Evolutionary conservation across 2,888 invertebrate genomes (phyloP).

Genomic region (Cylindroiulus punctatus): DNA sequence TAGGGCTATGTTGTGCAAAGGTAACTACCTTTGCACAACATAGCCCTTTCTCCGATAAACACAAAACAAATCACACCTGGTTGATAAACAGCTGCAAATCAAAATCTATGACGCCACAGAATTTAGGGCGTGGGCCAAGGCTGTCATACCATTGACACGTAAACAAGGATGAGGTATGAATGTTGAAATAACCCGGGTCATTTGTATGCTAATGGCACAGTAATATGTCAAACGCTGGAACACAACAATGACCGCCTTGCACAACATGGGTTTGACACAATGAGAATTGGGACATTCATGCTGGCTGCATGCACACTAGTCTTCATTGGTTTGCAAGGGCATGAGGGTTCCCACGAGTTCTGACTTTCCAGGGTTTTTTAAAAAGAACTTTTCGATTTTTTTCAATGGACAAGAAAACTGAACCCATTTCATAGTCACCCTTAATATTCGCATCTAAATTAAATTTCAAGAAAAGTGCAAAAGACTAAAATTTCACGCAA

Average conservation of each 20-base stretch:
- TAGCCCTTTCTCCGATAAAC: neutral
- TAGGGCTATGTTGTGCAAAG: neutral
- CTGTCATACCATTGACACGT: neutral
- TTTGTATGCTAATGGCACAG: neutral
- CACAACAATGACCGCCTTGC: neutral
- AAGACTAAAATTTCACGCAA: too few relatives aligned
- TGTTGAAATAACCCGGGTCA: neutral
- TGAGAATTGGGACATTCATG: neutral
- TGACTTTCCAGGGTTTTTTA: too few relatives aligned
- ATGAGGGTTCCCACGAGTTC: too few relatives aligned
- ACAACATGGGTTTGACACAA: neutral
- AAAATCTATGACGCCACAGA: neutral
- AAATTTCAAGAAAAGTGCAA: too few relatives aligned
- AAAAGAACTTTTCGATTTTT: too few relatives aligned
- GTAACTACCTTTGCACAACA: neutral
- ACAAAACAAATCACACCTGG: neutral
- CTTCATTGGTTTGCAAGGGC: neutral
- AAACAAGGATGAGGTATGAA: neutral
- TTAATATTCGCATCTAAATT: too few relatives aligned
- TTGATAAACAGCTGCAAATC: neutral
- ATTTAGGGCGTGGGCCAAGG: conserved; percentile 30
- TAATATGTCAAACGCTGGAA: neutral
- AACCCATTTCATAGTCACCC: too few relatives aligned
- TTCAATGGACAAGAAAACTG: too few relatives aligned
- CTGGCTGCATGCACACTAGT: neutral